These are phyloP conservation scores for Odontamblyopus lacepedii DNA, from an alignment of 2,797 vertebrate species.

Conservation along the genomic window DNA sequence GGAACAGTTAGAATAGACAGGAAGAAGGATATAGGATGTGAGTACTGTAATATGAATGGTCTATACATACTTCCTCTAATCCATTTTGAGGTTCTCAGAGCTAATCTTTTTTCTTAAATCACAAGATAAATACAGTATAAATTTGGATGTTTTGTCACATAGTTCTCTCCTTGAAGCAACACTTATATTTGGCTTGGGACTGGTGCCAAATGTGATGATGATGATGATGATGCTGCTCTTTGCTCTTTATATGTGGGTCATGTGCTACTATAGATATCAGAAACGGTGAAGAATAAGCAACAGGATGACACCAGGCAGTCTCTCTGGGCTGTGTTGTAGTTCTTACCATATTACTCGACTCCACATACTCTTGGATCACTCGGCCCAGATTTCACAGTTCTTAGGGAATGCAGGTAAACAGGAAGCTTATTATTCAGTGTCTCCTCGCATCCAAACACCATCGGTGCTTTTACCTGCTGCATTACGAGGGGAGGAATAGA, in stretches of 20 bases:
- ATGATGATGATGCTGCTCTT: no score
- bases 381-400: constrained; percentile 53
- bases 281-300: constrained; percentile 23
- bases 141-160: background rate
- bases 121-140: background rate
- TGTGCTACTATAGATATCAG: constrained; percentile 24
- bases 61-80: background rate
- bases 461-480: constrained; percentile 29
- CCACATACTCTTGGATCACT: constrained; percentile 28
- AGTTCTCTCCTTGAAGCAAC: background rate
- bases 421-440: constrained; percentile 34
- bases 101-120: no score
- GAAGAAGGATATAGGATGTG: background rate
- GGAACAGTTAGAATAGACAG: background rate
- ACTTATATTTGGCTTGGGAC: background rate
- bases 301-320: constrained; percentile 10
- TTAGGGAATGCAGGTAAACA: constrained; percentile 43
- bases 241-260: constrained; percentile 39
- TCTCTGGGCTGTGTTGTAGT: constrained; percentile 35
- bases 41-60: background rate
- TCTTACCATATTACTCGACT: constrained; percentile 31
- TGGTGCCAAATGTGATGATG: background rate
- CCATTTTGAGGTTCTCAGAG: background rate
- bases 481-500: constrained; percentile 24
- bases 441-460: constrained; percentile 25